Percentiles rank a stretch among this genome's conserved stretches.
Evolutionary conservation across 2,113 vertebrate species (phyloP).

Genomic region (Notechis scutatus): DNA sequence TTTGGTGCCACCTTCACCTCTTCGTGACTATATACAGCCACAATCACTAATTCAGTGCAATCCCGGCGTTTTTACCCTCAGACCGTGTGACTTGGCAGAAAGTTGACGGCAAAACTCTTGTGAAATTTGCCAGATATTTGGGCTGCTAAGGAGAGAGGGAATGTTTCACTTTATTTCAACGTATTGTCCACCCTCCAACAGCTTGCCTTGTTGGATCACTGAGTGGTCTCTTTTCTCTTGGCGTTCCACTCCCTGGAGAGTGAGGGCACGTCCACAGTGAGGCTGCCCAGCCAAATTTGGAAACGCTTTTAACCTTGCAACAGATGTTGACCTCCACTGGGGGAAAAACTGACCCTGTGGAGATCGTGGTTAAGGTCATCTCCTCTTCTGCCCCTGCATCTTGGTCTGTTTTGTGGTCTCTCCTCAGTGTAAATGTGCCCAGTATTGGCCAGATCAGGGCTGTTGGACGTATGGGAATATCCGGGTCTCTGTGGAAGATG

Average conservation of each 20-base stretch:
- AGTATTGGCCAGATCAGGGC: slow-evolving; percentile 99
- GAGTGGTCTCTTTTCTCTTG: neutral
- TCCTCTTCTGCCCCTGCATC: neutral
- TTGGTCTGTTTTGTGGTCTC: neutral
- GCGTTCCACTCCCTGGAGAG: neutral
- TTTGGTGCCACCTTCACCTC: neutral
- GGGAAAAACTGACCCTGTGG: neutral
- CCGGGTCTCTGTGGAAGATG: slow-evolving; percentile 93
- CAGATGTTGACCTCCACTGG: fast-evolving
- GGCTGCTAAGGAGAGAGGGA: neutral
- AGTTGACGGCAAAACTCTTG: neutral
- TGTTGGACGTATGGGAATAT: slow-evolving; percentile 98
- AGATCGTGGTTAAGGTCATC: neutral
- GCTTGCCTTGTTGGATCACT: neutral
- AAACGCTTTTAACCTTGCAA: neutral
- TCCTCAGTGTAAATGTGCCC: slow-evolving; percentile 93
- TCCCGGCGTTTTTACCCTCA: neutral
- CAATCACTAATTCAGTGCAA: neutral
- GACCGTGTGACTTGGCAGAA: neutral
- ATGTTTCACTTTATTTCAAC: neutral
- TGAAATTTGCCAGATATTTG: neutral
- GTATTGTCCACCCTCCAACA: neutral
- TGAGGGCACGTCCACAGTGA: neutral
- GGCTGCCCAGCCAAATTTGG: neutral
- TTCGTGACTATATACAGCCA: neutral